Evolutionary conservation across 2,797 vertebrate species (phyloP).

Genomic region (Oophaga sylvatica): DNA sequence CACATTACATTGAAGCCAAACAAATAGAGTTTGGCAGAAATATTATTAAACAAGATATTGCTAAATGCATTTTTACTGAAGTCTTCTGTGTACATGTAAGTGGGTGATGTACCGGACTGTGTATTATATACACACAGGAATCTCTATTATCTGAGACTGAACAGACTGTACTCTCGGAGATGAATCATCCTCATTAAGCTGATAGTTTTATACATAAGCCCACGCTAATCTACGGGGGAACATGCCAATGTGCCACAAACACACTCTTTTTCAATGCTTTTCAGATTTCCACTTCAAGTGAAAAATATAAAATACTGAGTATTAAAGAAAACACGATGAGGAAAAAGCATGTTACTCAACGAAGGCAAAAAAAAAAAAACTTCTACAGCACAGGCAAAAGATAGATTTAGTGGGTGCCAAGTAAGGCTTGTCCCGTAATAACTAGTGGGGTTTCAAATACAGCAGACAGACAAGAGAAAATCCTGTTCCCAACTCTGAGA

Average conservation of each 20-base stretch:
- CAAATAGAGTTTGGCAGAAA: neutral
- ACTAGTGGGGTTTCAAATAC: too few species aligned
- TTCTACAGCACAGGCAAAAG: neutral
- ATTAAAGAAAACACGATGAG: neutral
- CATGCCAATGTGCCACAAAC: conserved; percentile 13
- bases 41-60: neutral
- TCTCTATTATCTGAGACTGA: conserved; percentile 30
- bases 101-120: conserved; percentile 26
- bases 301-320: neutral
- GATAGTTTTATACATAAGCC: conserved; percentile 36
- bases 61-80: conserved; percentile 13
- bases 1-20: neutral
- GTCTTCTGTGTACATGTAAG: neutral
- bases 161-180: conserved; percentile 43
- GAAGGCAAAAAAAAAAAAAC: neutral
- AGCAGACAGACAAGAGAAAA: too few species aligned
- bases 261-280: neutral
- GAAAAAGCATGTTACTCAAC: neutral
- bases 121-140: conserved; percentile 17
- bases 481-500: too few species aligned
- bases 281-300: neutral
- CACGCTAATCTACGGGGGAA: conserved; percentile 42
- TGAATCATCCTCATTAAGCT: conserved; percentile 46
- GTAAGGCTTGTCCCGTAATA: neutral
- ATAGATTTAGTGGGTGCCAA: neutral